Base-by-base conservation (phyloP, 2,888 invertebrate genomes). In the Xiphydria camelus region DNA sequence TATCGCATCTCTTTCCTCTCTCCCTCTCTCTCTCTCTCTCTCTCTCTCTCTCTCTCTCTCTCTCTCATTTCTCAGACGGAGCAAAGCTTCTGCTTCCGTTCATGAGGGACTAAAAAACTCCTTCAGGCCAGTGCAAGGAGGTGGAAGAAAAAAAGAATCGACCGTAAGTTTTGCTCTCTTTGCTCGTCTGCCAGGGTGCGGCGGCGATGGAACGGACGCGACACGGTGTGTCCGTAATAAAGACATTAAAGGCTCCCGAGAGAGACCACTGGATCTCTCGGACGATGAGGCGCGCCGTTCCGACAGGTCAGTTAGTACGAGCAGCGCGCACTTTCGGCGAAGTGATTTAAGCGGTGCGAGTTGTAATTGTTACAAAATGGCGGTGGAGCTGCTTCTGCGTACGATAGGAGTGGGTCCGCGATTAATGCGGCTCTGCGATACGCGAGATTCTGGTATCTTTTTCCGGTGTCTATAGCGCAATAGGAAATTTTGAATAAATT, bases 171-270 rank as follows among this genome's bases (percentile, higher is more conserved):
- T n/a, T n/a, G n/a, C n/a, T n/a, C 21, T 18, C 18, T 12, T 17
- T 32, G 29, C 22, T n/a, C n/a, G n/a, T n/a, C n/a, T n/a, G n/a
- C 12, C 15, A n/a, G 33, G n/a, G 33, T 15, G 17, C 33, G 14
- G n/a, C 33, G 10, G 33, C 33, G 17, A n/a, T n/a, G n/a, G n/a
- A n/a, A n/a, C n/a, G n/a, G n/a, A n/a, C n/a, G n/a, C n/a, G n/a
- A n/a, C n/a, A n/a, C n/a, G n/a, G n/a, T n/a, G n/a, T n/a, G n/a
- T n/a, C n/a, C n/a, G 18, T 63, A 64, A 64, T 64, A 62, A 64
- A 64, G 64, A 64, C 64, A 64, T 64, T 64, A 64, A 53, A 53
- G n/a, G n/a, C n/a, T n/a, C n/a, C n/a, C n/a, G n/a, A n/a, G n/a
- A 39, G 41, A 49, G 53, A 49, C 46, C 46, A 32, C 35, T 39